Conservation (phyloP, 2,888 invertebrate genomes). For the Acanthosepion lycidas region DNA sequence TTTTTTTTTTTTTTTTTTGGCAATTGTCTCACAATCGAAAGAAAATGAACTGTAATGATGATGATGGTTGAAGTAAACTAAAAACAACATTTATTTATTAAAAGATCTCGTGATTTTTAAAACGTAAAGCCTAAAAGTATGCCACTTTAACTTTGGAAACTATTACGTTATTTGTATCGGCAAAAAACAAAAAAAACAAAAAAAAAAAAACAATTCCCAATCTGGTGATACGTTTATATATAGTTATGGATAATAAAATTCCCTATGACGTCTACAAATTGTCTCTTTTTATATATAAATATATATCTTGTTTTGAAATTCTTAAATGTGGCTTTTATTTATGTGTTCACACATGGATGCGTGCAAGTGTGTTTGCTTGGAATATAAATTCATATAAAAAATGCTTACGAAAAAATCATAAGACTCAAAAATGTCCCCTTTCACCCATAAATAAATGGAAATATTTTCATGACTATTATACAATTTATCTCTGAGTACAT, state of each 20-base stretch:
- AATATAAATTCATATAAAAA: too few species aligned
- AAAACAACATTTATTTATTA: not conserved
- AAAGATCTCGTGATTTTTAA: conserved; percentile 9
- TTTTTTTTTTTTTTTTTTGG: not conserved
- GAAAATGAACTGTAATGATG: not conserved
- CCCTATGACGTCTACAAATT: not conserved
- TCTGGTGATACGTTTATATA: conserved; percentile 33
- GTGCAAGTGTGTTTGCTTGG: not conserved
- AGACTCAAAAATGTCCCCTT: too few species aligned
- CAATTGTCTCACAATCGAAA: not conserved
- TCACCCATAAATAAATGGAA: too few species aligned
- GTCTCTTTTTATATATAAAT: not conserved
- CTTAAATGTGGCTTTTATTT: not conserved
- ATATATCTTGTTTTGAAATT: not conserved
- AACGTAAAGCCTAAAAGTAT: not conserved
- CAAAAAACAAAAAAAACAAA: too few species aligned
- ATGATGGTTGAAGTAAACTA: not conserved
- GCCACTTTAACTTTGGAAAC: not conserved
- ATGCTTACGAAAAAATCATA: too few species aligned
- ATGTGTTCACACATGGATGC: not conserved
- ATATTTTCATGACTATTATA: too few species aligned
- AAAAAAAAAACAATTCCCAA: not conserved
- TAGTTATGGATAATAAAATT: conserved; percentile 33
- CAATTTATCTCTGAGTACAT: too few species aligned
- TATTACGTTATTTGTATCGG: not conserved